Evolutionary conservation across 1,140 invertebrate species (phyloP), one percentile per base, ranked within the genome.

Genomic region (Aradophagus sp.): DNA sequence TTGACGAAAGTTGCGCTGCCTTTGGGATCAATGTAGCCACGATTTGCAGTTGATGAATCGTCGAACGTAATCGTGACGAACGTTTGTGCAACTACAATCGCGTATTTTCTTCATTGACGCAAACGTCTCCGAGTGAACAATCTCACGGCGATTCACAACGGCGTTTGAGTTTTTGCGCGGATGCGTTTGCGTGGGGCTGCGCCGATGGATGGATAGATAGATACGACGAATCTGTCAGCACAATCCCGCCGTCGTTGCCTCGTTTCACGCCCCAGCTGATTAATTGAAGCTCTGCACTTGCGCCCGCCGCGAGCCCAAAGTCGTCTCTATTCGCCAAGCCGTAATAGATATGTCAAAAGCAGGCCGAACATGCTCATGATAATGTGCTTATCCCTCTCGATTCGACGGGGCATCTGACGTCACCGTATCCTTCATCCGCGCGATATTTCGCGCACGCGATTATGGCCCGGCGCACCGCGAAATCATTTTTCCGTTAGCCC

Each of bases 311-410:
- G 19, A 48, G 34, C 52, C 82, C 77, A 63, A 84, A 83, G 80
- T 84, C 81, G 74, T 73, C 77, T 77, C 77, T 77, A 81, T 84
- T 82, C 72, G 75, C 68, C 76, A 81, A 77, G 74, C 75, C 78
- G 81, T 83, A 83, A 84, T 84, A 84, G 84, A 84, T 83, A 82
- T 85, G 84, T 83, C 84, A 84, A 81, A 85, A 80, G 63, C 83
- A 84, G 80, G 48, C 73, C 66, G 72, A 76, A 81, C 75, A 77
- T 75, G 76, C 73, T 56, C 80, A 81, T 77, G 80, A 83, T 83
- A 82, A 82, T 84, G 82, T 80, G 76, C 75, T 76, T 75, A 84
- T 80, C 61, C 68, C 53, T 66, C 50, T 61, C 47, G 61, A 50
- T 72, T 66, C 55, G 53, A 56, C 45, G 39, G 48, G 47, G 48